Evolutionary conservation across 2,113 vertebrate genomes (phyloP), one percentile per base, ranked within the genome.

Genomic region (Anthoscopus minutus): DNA sequence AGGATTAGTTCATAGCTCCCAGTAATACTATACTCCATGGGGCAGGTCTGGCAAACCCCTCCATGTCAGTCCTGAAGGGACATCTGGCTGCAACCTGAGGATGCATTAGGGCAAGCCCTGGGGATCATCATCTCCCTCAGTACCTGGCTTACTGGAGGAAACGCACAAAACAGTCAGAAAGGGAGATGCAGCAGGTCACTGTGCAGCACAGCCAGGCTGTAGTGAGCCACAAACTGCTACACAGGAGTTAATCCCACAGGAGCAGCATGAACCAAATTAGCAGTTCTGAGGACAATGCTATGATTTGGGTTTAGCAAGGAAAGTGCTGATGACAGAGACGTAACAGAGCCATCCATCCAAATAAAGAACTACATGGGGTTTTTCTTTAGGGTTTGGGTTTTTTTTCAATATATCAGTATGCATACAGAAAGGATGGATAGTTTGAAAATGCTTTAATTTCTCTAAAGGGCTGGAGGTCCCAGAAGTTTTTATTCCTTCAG

Each of bases 81-180:
- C 42, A 61, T 9, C 19, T 33, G 35, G 35, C 53, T 72, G 44
- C 0, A 0, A 19, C 51, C 51, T 51, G n/a, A 61, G 0, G 1
- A 13, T 25, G 40, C 2, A 1, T 30, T 35, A 53, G 56, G 37
- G 22, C 66, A 88, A 81, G 60, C 7, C 45, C 57, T 53, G 56
- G 33, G 6, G 35, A 58, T 42, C 42, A 84, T 22, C 28, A 45
- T 20, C 50, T 60, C 40, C 53, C 21, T 71, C 38, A 3, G 35
- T 8, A 8, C 40, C 24, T 11, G 13, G 4, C 45, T 80, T 47
- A 47, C 53, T 45, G 44, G 21, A 67, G 58, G 17, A 88, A 91
- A 50, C 18, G 7, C 71, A 65, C 45, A 48, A 35, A 58, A 60
- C 11, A 7, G 40, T n/a, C 71, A 48, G 61, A 81, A 90, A 81